Conservation (phyloP, 1,140 invertebrate species). For the Teleogryllus occipitalis region DNA sequence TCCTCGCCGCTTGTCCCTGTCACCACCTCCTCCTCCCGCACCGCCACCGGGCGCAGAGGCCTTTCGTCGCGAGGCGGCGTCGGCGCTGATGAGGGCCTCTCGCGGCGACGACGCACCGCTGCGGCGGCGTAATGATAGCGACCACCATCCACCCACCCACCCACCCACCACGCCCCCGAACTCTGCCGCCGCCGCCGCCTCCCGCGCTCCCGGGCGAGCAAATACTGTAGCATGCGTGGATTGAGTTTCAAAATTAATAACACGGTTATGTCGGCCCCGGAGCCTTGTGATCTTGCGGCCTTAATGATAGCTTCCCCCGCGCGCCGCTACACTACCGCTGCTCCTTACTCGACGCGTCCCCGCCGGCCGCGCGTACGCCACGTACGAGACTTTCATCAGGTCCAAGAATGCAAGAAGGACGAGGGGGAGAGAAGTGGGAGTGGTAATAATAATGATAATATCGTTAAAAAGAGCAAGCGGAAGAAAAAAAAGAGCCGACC, state of each 20-base stretch:
- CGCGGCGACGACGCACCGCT: too few relatives aligned
- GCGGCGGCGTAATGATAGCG: neutral
- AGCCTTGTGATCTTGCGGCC: slow-evolving; percentile 15
- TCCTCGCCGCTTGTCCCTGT: too few relatives aligned
- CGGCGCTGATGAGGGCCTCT: neutral
- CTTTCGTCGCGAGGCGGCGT: neutral
- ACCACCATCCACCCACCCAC: neutral
- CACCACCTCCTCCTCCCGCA: too few relatives aligned
- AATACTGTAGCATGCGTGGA: slow-evolving; percentile 19
- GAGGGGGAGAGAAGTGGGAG: neutral
- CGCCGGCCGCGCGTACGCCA: neutral
- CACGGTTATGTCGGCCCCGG: slow-evolving; percentile 16
- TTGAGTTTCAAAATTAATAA: slow-evolving; percentile 21
- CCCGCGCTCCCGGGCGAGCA: slow-evolving; percentile 1
- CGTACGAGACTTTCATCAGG: slow-evolving; percentile 17
- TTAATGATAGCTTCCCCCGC: slow-evolving; percentile 16
- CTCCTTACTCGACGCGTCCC: slow-evolving; percentile 1
- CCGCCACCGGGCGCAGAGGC: too few relatives aligned
- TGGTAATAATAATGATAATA: slow-evolving; percentile 6
- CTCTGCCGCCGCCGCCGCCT: neutral
- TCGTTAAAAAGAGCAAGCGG: neutral
- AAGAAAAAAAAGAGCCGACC: neutral
- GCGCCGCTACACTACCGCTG: neutral
- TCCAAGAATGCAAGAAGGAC: neutral
- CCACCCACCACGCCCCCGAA: neutral